These are phyloP conservation scores for Nysson spinosus DNA, from an alignment of 2,888 invertebrate species.

Conservation along the genomic window DNA sequence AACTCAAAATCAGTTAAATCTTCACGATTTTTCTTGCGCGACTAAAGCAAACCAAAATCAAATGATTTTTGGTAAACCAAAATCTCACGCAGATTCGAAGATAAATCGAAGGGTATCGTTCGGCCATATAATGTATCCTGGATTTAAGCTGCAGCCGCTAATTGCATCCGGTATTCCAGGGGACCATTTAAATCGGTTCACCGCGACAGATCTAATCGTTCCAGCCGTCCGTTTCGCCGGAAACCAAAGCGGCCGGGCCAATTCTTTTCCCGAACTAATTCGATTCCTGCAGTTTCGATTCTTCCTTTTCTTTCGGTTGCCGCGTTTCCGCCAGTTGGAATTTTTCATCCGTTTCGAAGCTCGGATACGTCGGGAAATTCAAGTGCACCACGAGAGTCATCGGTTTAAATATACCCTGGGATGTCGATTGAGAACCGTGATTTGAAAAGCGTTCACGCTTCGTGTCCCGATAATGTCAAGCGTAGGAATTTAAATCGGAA, in stretches of 20 bases:
- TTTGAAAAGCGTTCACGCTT: constrained; percentile 1
- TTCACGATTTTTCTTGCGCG: too few relatives aligned
- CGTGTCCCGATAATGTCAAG: background rate
- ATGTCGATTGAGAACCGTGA: background rate
- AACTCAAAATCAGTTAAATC: too few relatives aligned
- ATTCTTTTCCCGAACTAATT: constrained; percentile 28
- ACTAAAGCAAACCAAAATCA: background rate
- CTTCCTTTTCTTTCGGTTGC: background rate
- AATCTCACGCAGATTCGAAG: constrained; percentile 26
- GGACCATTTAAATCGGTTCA: constrained; percentile 57
- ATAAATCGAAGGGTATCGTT: constrained; percentile 42
- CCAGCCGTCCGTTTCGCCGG: constrained; percentile 33
- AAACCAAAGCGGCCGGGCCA: constrained; percentile 5
- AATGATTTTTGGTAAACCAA: constrained; percentile 21
- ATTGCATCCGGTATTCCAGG: constrained; percentile 48
- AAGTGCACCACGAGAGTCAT: background rate
- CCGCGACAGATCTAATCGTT: constrained; percentile 57
- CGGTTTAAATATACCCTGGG: constrained; percentile 1
- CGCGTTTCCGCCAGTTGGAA: constrained; percentile 1
- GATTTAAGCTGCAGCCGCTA: constrained; percentile 48
- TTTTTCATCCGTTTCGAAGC: constrained; percentile 18
- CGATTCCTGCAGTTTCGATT: constrained; percentile 1
- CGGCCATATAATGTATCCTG: constrained; percentile 47
- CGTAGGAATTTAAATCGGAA: constrained; percentile 14
- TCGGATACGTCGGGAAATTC: background rate